These are phyloP conservation scores for Dioctria linearis DNA, from an alignment of 2,888 invertebrate species.

Conservation along the genomic window DNA sequence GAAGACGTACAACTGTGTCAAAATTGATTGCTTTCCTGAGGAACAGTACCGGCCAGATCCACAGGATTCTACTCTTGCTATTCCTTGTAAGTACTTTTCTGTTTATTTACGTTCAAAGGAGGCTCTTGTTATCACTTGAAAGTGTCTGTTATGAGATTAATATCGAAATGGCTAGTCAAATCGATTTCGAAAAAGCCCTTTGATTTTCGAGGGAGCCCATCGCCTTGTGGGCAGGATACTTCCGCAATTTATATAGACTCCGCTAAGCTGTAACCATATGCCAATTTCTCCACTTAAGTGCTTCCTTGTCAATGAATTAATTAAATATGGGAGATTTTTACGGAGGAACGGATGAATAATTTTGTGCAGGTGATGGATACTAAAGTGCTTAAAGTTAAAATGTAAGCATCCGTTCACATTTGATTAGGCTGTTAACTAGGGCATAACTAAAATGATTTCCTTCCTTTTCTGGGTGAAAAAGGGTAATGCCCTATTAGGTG, in stretches of 20 bases:
- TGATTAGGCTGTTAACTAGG: slow-evolving; percentile 35
- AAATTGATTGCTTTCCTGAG: slow-evolving; percentile 90
- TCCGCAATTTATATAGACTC: no score
- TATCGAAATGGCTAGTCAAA: slow-evolving; percentile 1
- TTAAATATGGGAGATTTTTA: neutral
- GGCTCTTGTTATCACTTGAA: neutral
- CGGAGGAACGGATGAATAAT: slow-evolving; percentile 2
- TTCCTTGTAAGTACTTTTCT: slow-evolving; percentile 83
- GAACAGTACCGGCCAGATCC: slow-evolving; percentile 91
- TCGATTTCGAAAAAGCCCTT: slow-evolving; percentile 16
- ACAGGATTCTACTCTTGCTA: slow-evolving; percentile 91
- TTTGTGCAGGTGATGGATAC: slow-evolving; percentile 25
- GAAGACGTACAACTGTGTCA: slow-evolving; percentile 75
- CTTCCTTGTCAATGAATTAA: neutral
- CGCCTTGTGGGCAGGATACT: no score
- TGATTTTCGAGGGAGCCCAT: neutral
- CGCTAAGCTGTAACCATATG: no score
- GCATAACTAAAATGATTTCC: slow-evolving; percentile 21
- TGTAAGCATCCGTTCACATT: slow-evolving; percentile 31
- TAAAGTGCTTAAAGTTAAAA: slow-evolving; percentile 26
- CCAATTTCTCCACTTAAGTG: neutral
- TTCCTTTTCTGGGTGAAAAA: no score
- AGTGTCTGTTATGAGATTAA: slow-evolving; percentile 26
- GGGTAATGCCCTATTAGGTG: no score
- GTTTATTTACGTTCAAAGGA: neutral